Conservation (phyloP, 2,113 vertebrate species). For the Prolemur simus region DNA sequence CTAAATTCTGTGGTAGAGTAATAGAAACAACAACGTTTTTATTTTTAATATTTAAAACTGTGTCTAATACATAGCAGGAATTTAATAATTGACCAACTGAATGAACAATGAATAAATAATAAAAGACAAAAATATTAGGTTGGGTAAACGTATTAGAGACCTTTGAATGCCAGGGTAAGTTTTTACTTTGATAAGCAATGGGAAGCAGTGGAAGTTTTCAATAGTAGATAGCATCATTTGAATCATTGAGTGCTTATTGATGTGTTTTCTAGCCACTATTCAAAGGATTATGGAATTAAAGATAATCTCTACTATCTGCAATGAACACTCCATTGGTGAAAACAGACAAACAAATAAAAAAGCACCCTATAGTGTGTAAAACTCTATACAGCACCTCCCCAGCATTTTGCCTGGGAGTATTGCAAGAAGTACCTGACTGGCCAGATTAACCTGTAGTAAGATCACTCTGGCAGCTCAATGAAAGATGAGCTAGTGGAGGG, state of each 20-base stretch:
- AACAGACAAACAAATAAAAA: not conserved
- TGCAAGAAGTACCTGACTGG: not conserved
- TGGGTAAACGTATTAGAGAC: not conserved
- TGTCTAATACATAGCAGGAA: not conserved
- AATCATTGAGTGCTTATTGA: not conserved
- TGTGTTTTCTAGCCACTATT: not conserved
- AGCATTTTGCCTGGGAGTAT: not conserved
- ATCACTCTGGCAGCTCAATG: not conserved
- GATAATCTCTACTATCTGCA: not conserved
- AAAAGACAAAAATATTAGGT: not conserved
- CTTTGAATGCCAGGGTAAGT: not conserved
- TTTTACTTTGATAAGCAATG: conserved; percentile 35
- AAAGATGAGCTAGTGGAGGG: not conserved
- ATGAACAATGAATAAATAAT: not conserved
- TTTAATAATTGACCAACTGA: not conserved
- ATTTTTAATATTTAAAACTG: not conserved
- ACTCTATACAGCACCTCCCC: not conserved
- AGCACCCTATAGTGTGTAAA: not conserved
- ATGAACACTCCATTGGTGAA: not conserved
- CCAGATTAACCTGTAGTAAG: not conserved
- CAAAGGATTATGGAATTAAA: not conserved
- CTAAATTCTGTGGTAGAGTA: not conserved
- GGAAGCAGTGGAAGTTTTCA: not conserved
- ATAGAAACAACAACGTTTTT: not conserved
- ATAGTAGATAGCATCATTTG: not conserved